These are phyloP conservation scores for Darwinula stevensoni DNA, from an alignment of 2,888 invertebrate species.

Conservation along the genomic window DNA sequence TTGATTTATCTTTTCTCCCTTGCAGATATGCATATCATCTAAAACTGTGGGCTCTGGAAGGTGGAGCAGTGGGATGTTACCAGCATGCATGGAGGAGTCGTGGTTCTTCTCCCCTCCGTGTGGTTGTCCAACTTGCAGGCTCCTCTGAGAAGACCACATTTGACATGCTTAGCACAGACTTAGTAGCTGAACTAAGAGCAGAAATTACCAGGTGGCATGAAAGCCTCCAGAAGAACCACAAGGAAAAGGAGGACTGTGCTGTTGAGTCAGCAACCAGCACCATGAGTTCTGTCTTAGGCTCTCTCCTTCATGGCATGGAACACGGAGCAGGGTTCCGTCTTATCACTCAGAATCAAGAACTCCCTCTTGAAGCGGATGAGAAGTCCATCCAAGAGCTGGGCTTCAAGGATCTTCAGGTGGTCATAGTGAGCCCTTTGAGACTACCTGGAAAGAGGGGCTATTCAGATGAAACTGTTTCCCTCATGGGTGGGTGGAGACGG, in stretches of 20 bases:
- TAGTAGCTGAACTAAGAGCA: slow-evolving; percentile 65
- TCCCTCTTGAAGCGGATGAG: slow-evolving; percentile 73
- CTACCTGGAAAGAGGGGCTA: slow-evolving; percentile 49
- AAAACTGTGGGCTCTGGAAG: slow-evolving; percentile 60
- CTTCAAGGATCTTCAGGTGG: slow-evolving; percentile 67
- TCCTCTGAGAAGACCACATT: slow-evolving; percentile 53
- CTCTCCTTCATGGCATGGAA: slow-evolving; percentile 48
- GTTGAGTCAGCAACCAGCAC: slow-evolving; percentile 9
- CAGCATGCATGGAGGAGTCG: slow-evolving; percentile 27
- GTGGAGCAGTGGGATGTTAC: slow-evolving; percentile 44
- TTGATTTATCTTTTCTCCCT: slow-evolving; percentile 6
- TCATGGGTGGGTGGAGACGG: slow-evolving; percentile 40
- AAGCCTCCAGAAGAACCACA: slow-evolving; percentile 6
- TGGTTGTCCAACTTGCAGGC: slow-evolving; percentile 63
- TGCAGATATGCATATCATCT: slow-evolving; percentile 54
- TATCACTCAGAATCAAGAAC: slow-evolving; percentile 65
- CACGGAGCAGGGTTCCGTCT: slow-evolving; percentile 64
- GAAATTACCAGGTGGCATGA: slow-evolving; percentile 94
- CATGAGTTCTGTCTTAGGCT: slow-evolving; percentile 26
- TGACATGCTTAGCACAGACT: slow-evolving; percentile 51
- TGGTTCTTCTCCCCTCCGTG: slow-evolving; percentile 33
- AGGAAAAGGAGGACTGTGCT: neutral
- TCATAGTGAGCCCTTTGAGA: too few species aligned
- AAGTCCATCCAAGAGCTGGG: slow-evolving; percentile 67
- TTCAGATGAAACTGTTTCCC: too few species aligned